Conservation (phyloP, 2,113 vertebrate species). For the Nibea albiflora region DNA sequence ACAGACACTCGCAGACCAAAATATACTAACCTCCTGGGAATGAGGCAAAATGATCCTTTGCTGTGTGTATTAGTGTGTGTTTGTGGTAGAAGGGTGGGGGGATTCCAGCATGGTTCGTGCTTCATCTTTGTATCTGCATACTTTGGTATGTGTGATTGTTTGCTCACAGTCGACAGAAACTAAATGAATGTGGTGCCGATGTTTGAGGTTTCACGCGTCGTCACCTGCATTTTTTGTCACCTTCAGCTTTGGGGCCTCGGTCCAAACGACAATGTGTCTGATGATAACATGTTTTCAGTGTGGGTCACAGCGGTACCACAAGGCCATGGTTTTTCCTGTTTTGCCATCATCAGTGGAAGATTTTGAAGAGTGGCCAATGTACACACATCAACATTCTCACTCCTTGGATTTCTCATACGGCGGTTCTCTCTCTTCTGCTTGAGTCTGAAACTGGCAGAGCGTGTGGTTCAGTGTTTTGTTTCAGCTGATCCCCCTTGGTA, state of each 20-base stretch:
- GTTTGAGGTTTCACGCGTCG: slow-evolving; percentile 22
- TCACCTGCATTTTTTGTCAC: slow-evolving; percentile 18
- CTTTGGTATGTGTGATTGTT: slow-evolving; percentile 42
- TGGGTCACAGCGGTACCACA: slow-evolving; percentile 11
- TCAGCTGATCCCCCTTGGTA: neutral
- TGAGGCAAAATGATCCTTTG: slow-evolving; percentile 48
- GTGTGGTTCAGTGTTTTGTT: slow-evolving; percentile 15
- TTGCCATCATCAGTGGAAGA: neutral
- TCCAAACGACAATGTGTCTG: slow-evolving; percentile 15
- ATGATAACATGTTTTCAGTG: slow-evolving; percentile 49
- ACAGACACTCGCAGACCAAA: slow-evolving; percentile 17
- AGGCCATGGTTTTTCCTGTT: slow-evolving; percentile 12
- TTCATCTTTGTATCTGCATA: slow-evolving; percentile 43
- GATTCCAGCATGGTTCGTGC: slow-evolving; percentile 35
- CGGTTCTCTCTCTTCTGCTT: neutral
- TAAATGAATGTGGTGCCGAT: neutral
- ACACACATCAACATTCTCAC: no score
- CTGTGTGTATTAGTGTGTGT: slow-evolving; percentile 29
- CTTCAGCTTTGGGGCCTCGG: slow-evolving; percentile 15
- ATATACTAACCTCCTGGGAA: slow-evolving; percentile 27
- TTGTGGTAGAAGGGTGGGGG: slow-evolving; percentile 18
- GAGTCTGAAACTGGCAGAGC: neutral
- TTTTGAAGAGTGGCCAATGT: slow-evolving; percentile 9
- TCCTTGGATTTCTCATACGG: neutral
- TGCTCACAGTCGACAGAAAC: slow-evolving; percentile 24